These are phyloP conservation scores for Platysternon megacephalum DNA, from an alignment of 2,113 vertebrate genomes.

Conservation along the genomic window DNA sequence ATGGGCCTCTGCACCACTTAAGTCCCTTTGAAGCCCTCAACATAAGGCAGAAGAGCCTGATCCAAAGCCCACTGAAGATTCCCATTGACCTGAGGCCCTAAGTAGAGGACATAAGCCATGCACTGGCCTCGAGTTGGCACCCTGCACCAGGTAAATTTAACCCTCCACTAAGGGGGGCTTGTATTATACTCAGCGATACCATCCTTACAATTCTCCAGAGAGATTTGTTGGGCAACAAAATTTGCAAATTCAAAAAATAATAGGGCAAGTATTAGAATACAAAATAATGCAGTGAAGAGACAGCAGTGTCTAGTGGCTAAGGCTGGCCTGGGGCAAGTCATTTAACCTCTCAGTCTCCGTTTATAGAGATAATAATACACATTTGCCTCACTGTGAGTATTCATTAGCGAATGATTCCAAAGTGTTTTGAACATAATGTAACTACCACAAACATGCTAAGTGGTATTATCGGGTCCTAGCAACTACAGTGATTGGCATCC, in stretches of 20 bases:
- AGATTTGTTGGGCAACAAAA: background rate
- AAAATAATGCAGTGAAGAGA: background rate
- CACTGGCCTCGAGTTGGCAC: background rate
- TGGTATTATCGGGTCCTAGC: background rate
- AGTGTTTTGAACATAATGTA: background rate
- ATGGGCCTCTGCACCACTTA: background rate
- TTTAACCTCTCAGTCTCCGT: background rate
- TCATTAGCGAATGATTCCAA: background rate
- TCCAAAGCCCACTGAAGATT: background rate
- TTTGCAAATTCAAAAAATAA: background rate
- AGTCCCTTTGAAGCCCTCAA: background rate
- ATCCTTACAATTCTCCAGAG: background rate
- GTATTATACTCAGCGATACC: accelerated
- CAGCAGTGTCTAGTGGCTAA: background rate
- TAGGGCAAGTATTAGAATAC: background rate
- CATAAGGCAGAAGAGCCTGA: background rate
- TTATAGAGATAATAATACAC: background rate
- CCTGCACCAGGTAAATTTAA: background rate
- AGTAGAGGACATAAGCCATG: background rate
- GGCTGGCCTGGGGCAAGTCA: background rate
- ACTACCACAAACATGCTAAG: background rate
- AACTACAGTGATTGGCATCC: background rate
- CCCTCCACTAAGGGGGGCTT: background rate
- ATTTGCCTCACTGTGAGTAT: background rate
- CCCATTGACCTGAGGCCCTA: background rate